Evolutionary conservation across 2,888 invertebrate genomes (phyloP).

Genomic region (Petrophora chlorosata): DNA sequence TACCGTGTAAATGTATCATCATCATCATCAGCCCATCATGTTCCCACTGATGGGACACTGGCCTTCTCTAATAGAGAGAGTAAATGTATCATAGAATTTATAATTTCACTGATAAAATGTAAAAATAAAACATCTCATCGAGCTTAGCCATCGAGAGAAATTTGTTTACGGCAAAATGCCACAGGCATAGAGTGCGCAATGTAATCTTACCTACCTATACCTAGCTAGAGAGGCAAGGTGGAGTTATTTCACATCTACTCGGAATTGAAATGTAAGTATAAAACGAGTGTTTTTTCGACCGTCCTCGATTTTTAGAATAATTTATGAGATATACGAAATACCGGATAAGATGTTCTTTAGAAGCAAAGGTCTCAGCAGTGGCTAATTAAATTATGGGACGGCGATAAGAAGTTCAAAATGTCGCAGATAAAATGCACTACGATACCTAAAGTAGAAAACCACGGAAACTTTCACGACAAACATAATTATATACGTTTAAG

Average conservation of each 20-base stretch:
- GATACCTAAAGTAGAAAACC: neutral
- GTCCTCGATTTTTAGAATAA: too few relatives aligned
- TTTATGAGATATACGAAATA: too few relatives aligned
- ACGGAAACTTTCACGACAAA: neutral
- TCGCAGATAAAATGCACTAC: neutral
- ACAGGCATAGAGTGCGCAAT: slow-evolving; percentile 3
- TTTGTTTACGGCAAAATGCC: slow-evolving; percentile 5
- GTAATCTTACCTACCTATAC: slow-evolving; percentile 1
- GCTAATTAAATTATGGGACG: too few relatives aligned
- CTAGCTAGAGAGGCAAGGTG: neutral
- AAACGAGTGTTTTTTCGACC: too few relatives aligned
- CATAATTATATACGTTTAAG: too few relatives aligned
- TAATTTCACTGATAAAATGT: slow-evolving; percentile 8
- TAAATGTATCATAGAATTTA: slow-evolving; percentile 5
- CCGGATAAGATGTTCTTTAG: neutral
- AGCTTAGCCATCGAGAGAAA: slow-evolving; percentile 16
- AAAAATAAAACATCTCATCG: slow-evolving; percentile 14
- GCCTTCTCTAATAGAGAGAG: too few relatives aligned
- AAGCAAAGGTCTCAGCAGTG: too few relatives aligned
- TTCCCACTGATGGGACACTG: too few relatives aligned
- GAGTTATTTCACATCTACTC: neutral
- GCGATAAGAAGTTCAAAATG: too few relatives aligned
- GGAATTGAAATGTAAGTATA: slow-evolving; percentile 2
- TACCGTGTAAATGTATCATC: slow-evolving; percentile 3
- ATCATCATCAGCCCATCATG: too few relatives aligned